phyloP scores from a whole-genome alignment of 1,140 invertebrate genomes.

The Zaprionus taronus region DNA sequence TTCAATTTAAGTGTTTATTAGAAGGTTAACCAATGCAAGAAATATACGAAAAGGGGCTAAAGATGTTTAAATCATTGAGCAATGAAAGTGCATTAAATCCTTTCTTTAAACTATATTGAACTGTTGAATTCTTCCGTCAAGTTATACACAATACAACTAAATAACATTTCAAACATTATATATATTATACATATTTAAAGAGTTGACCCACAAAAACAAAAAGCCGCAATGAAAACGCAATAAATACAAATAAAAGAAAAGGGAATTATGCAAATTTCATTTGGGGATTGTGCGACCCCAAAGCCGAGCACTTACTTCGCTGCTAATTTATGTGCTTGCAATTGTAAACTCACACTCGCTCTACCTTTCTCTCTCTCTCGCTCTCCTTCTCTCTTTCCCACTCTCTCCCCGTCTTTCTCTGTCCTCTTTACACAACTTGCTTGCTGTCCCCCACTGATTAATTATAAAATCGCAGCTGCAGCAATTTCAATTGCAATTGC shows the following conservation, averaged over 20 bases:
- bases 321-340: slow-evolving; percentile 8
- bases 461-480: slow-evolving; percentile 46
- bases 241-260: neutral
- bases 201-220: too few relatives aligned
- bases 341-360: neutral
- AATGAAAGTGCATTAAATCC: too few relatives aligned
- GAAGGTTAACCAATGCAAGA: too few relatives aligned
- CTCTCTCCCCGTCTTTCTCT: neutral
- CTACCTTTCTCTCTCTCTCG: neutral
- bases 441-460: slow-evolving; percentile 24
- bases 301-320: neutral
- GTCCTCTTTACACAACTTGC: neutral
- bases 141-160: too few relatives aligned
- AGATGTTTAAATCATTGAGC: too few relatives aligned
- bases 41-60: too few relatives aligned
- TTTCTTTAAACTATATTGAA: too few relatives aligned
- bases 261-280: neutral
- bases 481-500: slow-evolving; percentile 28
- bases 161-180: too few relatives aligned
- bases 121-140: too few relatives aligned
- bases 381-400: neutral
- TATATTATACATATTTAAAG: too few relatives aligned
- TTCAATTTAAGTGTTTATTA: too few relatives aligned
- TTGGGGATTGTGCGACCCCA: neutral
- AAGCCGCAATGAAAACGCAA: too few relatives aligned